Evolutionary conservation across 2,797 vertebrate species (phyloP).

Genomic region (Ctenopoma multispine): DNA sequence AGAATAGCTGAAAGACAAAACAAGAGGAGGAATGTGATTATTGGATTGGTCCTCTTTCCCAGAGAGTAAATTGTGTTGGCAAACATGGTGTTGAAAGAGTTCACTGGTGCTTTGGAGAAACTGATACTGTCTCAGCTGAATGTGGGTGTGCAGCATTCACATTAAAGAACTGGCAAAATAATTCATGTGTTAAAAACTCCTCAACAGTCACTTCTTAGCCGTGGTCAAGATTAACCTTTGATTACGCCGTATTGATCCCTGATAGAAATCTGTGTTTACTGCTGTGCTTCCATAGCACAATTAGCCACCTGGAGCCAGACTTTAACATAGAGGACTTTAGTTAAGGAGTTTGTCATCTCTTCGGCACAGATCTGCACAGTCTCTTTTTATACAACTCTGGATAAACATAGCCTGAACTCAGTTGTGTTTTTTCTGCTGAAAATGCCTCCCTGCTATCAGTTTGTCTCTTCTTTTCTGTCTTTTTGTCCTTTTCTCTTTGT

Average conservation of each 20-base stretch:
- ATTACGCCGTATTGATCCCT: slow-evolving; percentile 54
- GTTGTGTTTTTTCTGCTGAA: not conserved
- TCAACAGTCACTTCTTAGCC: not conserved
- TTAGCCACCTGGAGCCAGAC: slow-evolving; percentile 30
- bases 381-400: slow-evolving; percentile 15
- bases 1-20: slow-evolving; percentile 72
- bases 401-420: not conserved
- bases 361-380: no score
- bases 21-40: slow-evolving; percentile 75
- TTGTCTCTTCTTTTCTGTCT: not conserved
- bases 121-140: slow-evolving; percentile 58
- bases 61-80: slow-evolving; percentile 75
- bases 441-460: not conserved
- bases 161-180: slow-evolving; percentile 23
- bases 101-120: slow-evolving; percentile 58
- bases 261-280: slow-evolving; percentile 48
- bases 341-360: slow-evolving; percentile 34
- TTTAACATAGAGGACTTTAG: slow-evolving; percentile 7
- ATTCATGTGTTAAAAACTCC: slow-evolving; percentile 25
- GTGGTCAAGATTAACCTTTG: slow-evolving; percentile 32
- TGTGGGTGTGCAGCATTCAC: slow-evolving; percentile 27
- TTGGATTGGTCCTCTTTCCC: slow-evolving; percentile 63
- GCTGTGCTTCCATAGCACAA: slow-evolving; percentile 32
- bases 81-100: slow-evolving; percentile 70
- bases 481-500: slow-evolving; percentile 20